Percentiles rank a stretch among this genome's conserved stretches.
Evolutionary conservation across 2,797 vertebrate species (phyloP).

Genomic region (Muscicapa striata): DNA sequence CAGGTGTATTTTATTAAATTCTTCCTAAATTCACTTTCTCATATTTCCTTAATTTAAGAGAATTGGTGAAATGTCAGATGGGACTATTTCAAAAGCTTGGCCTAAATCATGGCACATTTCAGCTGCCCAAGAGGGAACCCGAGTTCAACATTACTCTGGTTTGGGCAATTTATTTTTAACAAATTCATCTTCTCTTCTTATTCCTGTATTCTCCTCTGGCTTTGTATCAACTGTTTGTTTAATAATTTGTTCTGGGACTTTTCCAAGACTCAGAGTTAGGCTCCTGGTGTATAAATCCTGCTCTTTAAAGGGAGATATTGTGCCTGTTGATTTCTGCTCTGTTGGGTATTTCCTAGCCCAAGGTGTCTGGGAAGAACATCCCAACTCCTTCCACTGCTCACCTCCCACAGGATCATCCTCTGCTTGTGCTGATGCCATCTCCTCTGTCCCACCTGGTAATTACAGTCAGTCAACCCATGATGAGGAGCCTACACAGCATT

Average conservation of each 20-base stretch:
- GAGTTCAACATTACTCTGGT: not conserved
- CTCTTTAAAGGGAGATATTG: not conserved
- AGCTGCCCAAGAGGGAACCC: not conserved
- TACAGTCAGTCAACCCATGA: not conserved
- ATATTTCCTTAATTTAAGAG: not conserved
- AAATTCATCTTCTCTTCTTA: not conserved
- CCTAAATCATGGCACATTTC: not conserved
- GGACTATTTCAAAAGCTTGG: not conserved
- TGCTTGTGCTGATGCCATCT: not conserved
- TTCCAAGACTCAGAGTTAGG: not conserved
- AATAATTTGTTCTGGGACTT: not conserved
- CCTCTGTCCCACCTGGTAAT: not conserved
- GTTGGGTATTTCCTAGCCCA: accelerated
- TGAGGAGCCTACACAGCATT: not conserved
- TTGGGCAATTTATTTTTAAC: not conserved
- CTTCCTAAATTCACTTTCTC: not conserved
- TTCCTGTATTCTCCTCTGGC: not conserved
- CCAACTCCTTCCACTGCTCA: not conserved
- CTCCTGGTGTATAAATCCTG: not conserved
- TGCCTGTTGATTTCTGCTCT: not conserved
- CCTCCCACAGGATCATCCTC: accelerated
- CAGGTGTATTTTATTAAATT: not conserved
- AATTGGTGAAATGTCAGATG: not conserved
- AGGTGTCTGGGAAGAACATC: not conserved
- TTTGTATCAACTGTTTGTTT: not conserved